Evolutionary conservation across 2,797 vertebrate species (phyloP).

Genomic region (Pelobates cultripes): DNA sequence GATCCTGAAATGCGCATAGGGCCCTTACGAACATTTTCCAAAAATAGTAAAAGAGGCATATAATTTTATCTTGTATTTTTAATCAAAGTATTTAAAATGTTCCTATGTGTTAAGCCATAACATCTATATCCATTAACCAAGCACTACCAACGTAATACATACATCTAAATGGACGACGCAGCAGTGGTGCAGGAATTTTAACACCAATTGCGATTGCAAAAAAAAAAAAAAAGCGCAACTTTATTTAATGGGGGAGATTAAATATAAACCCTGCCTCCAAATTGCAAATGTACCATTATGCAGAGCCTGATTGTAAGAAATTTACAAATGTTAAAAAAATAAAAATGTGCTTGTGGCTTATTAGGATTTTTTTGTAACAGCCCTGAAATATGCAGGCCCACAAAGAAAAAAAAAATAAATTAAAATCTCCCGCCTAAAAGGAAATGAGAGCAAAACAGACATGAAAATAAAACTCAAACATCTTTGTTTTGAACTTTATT

Average conservation of each 20-base stretch:
- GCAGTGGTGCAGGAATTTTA: too few relatives aligned
- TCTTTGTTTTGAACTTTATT: slow-evolving; percentile 49
- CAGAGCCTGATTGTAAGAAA: neutral
- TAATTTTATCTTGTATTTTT: too few relatives aligned
- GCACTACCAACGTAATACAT: too few relatives aligned
- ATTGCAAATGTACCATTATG: neutral
- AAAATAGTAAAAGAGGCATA: too few relatives aligned
- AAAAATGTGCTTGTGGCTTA: neutral
- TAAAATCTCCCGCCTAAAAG: slow-evolving; percentile 34
- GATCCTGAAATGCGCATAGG: too few relatives aligned
- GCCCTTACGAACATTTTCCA: too few relatives aligned
- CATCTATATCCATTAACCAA: too few relatives aligned
- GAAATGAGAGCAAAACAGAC: slow-evolving; percentile 34
- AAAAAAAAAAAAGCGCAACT: neutral
- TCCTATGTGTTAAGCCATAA: too few relatives aligned
- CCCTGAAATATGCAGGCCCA: neutral
- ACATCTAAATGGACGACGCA: too few relatives aligned
- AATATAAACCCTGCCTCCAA: neutral
- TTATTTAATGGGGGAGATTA: too few relatives aligned
- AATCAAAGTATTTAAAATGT: too few relatives aligned
- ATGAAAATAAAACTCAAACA: slow-evolving; percentile 38
- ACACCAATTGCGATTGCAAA: too few relatives aligned
- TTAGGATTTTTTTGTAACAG: slow-evolving; percentile 30
- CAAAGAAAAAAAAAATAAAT: neutral
- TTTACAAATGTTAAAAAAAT: slow-evolving; percentile 10